Evolutionary conservation across 2,113 vertebrate species (phyloP).

Genomic region (Dipodomys stephensi): DNA sequence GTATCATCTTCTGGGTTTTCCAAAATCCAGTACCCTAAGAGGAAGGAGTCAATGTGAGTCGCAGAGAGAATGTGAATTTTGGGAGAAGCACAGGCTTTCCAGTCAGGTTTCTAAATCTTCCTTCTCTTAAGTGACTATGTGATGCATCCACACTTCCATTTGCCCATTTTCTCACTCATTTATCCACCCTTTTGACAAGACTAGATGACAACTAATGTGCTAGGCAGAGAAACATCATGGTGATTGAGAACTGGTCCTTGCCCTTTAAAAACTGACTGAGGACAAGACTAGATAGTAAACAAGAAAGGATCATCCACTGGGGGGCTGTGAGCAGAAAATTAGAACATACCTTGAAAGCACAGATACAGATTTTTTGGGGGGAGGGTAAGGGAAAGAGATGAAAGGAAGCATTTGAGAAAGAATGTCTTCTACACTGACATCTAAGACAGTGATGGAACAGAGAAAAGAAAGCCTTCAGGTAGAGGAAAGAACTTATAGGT

Average conservation of each 20-base stretch:
- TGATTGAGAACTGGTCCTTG: not conserved
- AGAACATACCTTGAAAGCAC: not conserved
- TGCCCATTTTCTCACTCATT: not conserved
- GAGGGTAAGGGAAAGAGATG: too few relatives aligned
- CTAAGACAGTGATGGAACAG: not conserved
- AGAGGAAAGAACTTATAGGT: not conserved
- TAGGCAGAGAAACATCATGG: not conserved
- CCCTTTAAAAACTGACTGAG: not conserved
- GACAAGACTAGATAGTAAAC: not conserved
- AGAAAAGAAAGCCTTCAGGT: not conserved
- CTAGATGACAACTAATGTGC: not conserved
- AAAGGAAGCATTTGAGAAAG: not conserved
- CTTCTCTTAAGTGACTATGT: not conserved
- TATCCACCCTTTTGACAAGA: not conserved
- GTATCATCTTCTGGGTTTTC: conserved; percentile 21
- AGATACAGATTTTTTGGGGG: too few relatives aligned
- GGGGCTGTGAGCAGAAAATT: not conserved
- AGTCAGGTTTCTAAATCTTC: not conserved
- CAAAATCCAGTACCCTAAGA: conserved; percentile 4
- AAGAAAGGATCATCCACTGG: not conserved
- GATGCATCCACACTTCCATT: not conserved
- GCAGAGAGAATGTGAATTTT: not conserved
- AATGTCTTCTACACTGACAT: not conserved
- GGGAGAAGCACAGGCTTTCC: not conserved
- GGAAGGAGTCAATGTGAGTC: not conserved